Evolutionary conservation across 2,888 invertebrate genomes (phyloP).

Genomic region (Ophonus ardosiacus): DNA sequence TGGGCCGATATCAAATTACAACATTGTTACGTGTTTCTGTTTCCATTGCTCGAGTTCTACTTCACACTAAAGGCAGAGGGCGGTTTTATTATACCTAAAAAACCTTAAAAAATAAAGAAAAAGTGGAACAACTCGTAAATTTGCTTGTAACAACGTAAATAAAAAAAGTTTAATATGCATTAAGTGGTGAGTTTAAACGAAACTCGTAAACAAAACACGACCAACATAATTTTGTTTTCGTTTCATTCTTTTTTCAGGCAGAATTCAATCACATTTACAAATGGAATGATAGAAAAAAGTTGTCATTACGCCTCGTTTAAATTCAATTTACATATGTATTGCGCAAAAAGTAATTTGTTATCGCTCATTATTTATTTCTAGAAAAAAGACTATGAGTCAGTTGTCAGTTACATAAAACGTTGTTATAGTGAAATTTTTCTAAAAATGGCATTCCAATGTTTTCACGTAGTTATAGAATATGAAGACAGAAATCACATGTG

Average conservation of each 20-base stretch:
- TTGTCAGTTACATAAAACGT: too few species aligned
- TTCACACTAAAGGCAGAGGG: slow-evolving; percentile 13
- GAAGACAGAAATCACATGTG: too few species aligned
- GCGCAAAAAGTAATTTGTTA: neutral
- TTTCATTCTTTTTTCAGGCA: slow-evolving; percentile 5
- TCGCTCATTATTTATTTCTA: neutral
- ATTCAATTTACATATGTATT: slow-evolving; percentile 6
- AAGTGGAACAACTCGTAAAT: slow-evolving; percentile 17
- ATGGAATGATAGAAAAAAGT: slow-evolving; percentile 15
- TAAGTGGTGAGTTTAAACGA: slow-evolving; percentile 42
- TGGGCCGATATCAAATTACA: slow-evolving; percentile 8
- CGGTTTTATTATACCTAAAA: slow-evolving; percentile 7
- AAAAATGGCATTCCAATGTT: too few species aligned
- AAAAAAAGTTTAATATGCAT: slow-evolving; percentile 38
- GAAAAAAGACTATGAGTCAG: neutral
- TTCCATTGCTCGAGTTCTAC: slow-evolving; percentile 19
- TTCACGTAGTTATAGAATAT: too few species aligned
- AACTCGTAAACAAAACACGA: slow-evolving; percentile 36
- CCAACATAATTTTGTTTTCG: slow-evolving; percentile 26
- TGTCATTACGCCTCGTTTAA: slow-evolving; percentile 15
- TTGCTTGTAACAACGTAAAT: slow-evolving; percentile 20
- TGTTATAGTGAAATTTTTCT: too few species aligned
- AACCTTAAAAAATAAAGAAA: slow-evolving; percentile 19
- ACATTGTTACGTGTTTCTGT: slow-evolving; percentile 20
- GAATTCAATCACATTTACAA: slow-evolving; percentile 34